phyloP scores from a whole-genome alignment of 2,888 invertebrate genomes.

The Yponomeuta plumbellus region DNA sequence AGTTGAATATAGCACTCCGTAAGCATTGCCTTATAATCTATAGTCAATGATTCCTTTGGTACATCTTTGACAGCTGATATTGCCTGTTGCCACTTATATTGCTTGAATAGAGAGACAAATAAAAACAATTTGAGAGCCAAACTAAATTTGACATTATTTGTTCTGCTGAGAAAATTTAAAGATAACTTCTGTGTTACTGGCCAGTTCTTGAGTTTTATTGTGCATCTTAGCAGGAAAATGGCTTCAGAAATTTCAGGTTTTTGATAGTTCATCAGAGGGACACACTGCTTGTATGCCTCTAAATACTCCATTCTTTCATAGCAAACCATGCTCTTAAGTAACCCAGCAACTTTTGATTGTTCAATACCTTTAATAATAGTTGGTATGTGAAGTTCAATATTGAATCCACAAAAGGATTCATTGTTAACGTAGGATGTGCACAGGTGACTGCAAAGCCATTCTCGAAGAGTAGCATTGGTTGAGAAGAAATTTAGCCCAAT shows the following conservation, averaged over 20 bases:
- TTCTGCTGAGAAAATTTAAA: constrained; percentile 56
- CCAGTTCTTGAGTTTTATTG: constrained; percentile 62
- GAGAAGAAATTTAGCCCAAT: constrained; percentile 42
- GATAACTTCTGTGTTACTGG: constrained; percentile 56
- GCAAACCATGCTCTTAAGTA: constrained; percentile 77
- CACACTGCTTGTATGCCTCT: constrained; percentile 71
- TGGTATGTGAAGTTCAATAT: constrained; percentile 69
- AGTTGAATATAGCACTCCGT: constrained; percentile 58
- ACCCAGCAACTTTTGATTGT: constrained; percentile 77
- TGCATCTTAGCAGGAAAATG: constrained; percentile 56
- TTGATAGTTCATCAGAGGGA: constrained; percentile 59
- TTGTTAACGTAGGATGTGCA: constrained; percentile 49
- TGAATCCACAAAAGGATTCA: constrained; percentile 45
- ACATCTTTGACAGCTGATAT: constrained; percentile 49
- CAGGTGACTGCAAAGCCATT: constrained; percentile 53
- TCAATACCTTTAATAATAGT: constrained; percentile 73
- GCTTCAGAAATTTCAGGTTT: constrained; percentile 53
- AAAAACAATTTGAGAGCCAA: constrained; percentile 44
- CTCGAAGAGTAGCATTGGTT: constrained; percentile 45
- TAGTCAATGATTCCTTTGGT: constrained; percentile 36
- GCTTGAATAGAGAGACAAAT: constrained; percentile 50
- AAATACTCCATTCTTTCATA: constrained; percentile 71
- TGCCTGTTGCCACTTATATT: constrained; percentile 74
- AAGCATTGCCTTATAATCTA: constrained; percentile 44
- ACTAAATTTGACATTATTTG: constrained; percentile 43